Evolutionary conservation across 1,140 invertebrate species (phyloP), one percentile per base, ranked within the genome.

Genomic region (Tenebrio molitor): DNA sequence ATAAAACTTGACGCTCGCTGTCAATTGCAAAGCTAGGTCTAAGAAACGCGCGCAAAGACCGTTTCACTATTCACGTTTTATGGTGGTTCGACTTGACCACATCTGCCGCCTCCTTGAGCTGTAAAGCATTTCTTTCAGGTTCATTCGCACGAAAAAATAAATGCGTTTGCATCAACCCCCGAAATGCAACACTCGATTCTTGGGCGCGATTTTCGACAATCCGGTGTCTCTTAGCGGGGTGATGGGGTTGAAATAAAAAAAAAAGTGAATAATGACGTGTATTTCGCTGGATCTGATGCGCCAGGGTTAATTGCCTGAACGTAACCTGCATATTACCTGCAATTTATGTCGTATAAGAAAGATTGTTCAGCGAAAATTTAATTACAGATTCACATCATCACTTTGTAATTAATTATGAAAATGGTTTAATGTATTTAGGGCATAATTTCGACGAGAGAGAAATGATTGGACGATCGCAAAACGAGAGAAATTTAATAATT

Each of bases 401-500:
- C 50, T 58, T 58, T 58, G 50, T 15, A 58, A 58, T 58, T 58
- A 58, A 58, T 58, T 58, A 33, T 58, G 50, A 58, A 25, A 58
- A 58, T 29, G 50, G 50, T 58, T 29, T 58, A 29, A 58, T 58
- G 50, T 58, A 58, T 58, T 58, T 58, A 58, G 23, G 19, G 14
- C 46, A 17, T 17, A 12, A 46, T 46, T 41, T 16, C n/a, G 46
- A 58, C 23, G 29, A 29, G 23, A 58, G 46, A 10, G 16, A 53
- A 53, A 53, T 53, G 21, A 39, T 39, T 53, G 19, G 46, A 53
- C 21, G 46, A 53, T 33, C 23, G 23, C 23, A 58, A 58, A 58
- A 58, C 50, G 50, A 58, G 21, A 58, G 50, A 58, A 58, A 58
- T 58, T 58, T 58, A 58, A 58, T 58, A 58, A 58, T 58, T 58